phyloP scores from a whole-genome alignment of 2,113 vertebrate genomes.

The Pandion haliaetus region DNA sequence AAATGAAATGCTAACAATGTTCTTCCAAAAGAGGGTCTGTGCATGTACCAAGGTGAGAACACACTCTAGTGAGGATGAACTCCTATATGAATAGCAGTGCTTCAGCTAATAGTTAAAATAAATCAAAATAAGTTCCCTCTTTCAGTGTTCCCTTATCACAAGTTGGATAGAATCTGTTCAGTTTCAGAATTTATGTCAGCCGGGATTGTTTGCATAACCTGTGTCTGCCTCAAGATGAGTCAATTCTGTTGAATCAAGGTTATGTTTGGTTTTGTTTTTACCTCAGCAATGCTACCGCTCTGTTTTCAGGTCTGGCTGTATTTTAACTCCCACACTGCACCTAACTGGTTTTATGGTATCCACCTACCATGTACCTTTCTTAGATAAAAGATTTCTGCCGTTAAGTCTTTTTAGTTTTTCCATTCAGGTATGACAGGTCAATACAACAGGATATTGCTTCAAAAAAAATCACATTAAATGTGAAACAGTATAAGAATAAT shows the following conservation, averaged over 20 bases:
- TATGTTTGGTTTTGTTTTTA: slow-evolving; percentile 2
- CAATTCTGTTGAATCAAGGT: neutral
- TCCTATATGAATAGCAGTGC: neutral
- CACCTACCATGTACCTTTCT: neutral
- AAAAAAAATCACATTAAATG: neutral
- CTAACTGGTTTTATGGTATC: neutral
- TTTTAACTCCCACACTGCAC: slow-evolving; percentile 16
- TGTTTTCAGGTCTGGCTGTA: neutral
- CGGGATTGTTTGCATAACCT: neutral
- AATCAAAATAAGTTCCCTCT: neutral
- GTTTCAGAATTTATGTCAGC: neutral
- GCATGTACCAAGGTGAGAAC: neutral
- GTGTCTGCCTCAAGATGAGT: neutral
- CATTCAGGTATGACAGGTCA: neutral
- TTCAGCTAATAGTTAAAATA: neutral
- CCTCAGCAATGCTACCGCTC: neutral
- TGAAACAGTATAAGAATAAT: neutral
- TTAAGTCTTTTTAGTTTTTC: slow-evolving; percentile 8
- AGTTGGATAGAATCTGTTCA: neutral
- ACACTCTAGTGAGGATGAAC: neutral
- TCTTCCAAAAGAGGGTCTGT: neutral
- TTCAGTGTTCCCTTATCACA: neutral
- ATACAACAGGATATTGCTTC: neutral
- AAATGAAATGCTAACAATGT: neutral
- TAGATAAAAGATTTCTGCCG: neutral